Evolutionary conservation across 1,140 invertebrate species (phyloP).

Genomic region (Brachionus rubens): DNA sequence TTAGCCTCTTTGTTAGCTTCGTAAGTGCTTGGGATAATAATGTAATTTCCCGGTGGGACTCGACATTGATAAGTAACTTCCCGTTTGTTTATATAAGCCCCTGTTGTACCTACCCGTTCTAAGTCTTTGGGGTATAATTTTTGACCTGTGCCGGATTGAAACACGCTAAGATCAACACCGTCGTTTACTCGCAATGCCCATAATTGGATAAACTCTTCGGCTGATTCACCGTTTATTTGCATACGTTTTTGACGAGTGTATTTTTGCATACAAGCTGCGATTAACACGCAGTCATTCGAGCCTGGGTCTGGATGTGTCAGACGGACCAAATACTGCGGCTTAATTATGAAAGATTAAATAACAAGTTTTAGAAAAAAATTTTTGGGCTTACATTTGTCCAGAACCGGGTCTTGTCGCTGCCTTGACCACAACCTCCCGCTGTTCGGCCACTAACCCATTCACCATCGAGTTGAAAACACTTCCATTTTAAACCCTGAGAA

Average conservation of each 20-base stretch:
- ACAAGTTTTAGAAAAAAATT: not conserved
- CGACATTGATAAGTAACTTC: too few relatives aligned
- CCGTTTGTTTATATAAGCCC: constrained; percentile 53
- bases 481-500: not conserved
- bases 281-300: constrained; percentile 26
- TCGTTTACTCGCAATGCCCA: constrained; percentile 13
- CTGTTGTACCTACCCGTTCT: constrained; percentile 51
- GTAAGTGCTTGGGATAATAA: too few relatives aligned
- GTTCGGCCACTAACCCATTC: constrained; percentile 41
- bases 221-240: constrained; percentile 25
- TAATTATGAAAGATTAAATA: not conserved
- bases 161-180: constrained; percentile 13
- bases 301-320: constrained; percentile 3
- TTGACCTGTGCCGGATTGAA: constrained; percentile 30
- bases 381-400: constrained; percentile 12
- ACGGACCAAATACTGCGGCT: constrained; percentile 45
- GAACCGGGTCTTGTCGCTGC: not conserved
- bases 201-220: constrained; percentile 47
- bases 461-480: constrained; percentile 40
- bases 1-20: too few relatives aligned
- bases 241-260: constrained; percentile 44
- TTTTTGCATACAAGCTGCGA: constrained; percentile 44
- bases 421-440: constrained; percentile 47
- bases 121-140: constrained; percentile 46
- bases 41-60: too few relatives aligned